Percentiles rank a stretch among this genome's conserved stretches.
These are phyloP conservation scores for Beris chalybata DNA, from an alignment of 2,888 invertebrate genomes.

Conservation along the genomic window DNA sequence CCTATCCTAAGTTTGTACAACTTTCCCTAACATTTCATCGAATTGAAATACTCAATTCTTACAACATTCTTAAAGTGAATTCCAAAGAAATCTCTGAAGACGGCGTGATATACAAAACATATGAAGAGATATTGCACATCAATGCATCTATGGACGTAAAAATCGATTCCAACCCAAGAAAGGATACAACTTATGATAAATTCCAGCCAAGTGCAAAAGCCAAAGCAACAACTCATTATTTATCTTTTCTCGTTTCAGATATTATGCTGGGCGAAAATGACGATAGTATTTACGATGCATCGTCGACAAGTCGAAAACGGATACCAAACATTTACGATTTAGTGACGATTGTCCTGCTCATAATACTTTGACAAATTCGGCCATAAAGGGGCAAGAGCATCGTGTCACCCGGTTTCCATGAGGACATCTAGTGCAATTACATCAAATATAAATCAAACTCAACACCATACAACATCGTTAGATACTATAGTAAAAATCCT, in stretches of 20 bases:
- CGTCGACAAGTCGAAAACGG: slow-evolving; percentile 39
- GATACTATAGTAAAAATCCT: neutral
- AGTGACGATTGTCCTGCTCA: slow-evolving; percentile 13
- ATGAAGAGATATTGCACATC: too few relatives aligned
- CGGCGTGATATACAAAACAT: too few relatives aligned
- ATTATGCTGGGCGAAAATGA: slow-evolving; percentile 44
- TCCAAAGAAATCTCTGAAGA: too few relatives aligned
- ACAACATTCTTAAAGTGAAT: too few relatives aligned
- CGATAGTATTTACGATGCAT: slow-evolving; percentile 44
- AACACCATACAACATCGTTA: too few relatives aligned
- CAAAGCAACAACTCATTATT: slow-evolving; percentile 21
- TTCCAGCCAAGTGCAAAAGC: slow-evolving; percentile 16
- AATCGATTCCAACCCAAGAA: neutral
- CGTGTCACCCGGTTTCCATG: neutral
- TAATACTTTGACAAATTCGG: slow-evolving; percentile 34
- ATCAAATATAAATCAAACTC: neutral
- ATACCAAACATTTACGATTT: slow-evolving; percentile 10
- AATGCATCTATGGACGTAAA: neutral
- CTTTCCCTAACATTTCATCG: too few relatives aligned
- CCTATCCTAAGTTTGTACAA: too few relatives aligned
- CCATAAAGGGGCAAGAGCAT: neutral
- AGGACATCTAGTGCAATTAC: neutral
- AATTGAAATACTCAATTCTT: too few relatives aligned
- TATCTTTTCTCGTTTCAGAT: slow-evolving; percentile 42
- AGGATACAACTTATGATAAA: slow-evolving; percentile 25